These are phyloP conservation scores for Anisognathus igniventris DNA, from an alignment of 2,797 vertebrate genomes.

Conservation along the genomic window DNA sequence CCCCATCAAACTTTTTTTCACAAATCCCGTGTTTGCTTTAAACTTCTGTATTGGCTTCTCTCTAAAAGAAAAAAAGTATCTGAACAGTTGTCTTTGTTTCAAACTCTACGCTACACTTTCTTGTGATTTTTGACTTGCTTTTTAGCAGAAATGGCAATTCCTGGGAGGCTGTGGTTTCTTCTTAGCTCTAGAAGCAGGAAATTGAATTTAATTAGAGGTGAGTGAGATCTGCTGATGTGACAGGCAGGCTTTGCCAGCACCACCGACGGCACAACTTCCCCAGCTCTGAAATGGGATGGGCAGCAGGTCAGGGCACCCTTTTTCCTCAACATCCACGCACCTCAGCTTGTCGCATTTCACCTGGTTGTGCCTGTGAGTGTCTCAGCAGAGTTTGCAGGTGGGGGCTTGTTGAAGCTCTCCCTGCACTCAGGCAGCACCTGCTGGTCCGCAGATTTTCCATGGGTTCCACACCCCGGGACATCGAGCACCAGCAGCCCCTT, in stretches of 20 bases:
- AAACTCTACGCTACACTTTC: background rate
- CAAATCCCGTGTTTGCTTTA: background rate
- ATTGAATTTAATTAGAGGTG: background rate
- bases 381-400: background rate
- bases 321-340: background rate
- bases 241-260: background rate
- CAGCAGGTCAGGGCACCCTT: background rate
- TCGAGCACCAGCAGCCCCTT: background rate
- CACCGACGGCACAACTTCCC: background rate
- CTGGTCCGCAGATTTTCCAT: fast-evolving
- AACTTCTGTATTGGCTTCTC: background rate
- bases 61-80: background rate
- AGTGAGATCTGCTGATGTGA: background rate
- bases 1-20: background rate
- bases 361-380: background rate
- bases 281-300: background rate
- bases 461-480: background rate
- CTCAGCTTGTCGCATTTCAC: background rate
- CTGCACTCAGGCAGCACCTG: background rate
- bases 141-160: background rate
- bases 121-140: background rate
- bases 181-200: background rate
- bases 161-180: background rate
- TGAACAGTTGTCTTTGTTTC: background rate
- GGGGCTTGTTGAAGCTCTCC: background rate